Evolutionary conservation across 2,797 vertebrate genomes (phyloP).

Genomic region (Sebastes variabilis): DNA sequence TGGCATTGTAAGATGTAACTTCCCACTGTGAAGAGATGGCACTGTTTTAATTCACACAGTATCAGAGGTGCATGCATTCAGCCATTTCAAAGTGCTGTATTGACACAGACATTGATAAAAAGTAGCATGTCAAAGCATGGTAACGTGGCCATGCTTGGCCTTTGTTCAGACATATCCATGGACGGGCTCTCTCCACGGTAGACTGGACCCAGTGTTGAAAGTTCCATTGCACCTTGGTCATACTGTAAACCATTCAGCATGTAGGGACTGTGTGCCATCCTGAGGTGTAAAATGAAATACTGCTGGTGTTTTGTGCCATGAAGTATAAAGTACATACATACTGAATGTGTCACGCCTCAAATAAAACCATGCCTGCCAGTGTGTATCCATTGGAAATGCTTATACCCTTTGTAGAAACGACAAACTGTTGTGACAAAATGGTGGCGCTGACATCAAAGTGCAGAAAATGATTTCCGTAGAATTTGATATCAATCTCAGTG

Average conservation of each 20-base stretch:
- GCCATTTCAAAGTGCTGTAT: constrained; percentile 40
- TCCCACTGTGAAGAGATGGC: neutral
- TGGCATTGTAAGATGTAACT: neutral
- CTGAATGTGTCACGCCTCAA: constrained; percentile 28
- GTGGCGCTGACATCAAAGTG: neutral
- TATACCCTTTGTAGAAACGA: neutral
- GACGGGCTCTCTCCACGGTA: constrained; percentile 56
- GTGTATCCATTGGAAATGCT: constrained; percentile 13
- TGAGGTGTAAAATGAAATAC: constrained; percentile 14
- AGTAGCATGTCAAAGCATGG: constrained; percentile 58
- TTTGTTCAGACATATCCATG: constrained; percentile 64
- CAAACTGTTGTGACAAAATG: neutral
- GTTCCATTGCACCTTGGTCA: constrained; percentile 43
- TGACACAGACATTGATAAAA: constrained; percentile 26
- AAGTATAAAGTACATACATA: constrained; percentile 18
- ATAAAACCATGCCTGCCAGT: constrained; percentile 12
- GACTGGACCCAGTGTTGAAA: constrained; percentile 15
- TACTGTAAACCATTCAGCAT: constrained; percentile 56
- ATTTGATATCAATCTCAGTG: neutral
- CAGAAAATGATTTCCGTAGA: neutral
- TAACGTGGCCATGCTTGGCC: constrained; percentile 56
- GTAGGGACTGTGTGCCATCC: constrained; percentile 19
- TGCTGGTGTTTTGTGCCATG: constrained; percentile 19
- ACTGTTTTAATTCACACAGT: constrained; percentile 9
- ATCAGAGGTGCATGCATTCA: constrained; percentile 60